Conservation (phyloP, 2,797 vertebrate species). For the Parambassis ranga region DNA sequence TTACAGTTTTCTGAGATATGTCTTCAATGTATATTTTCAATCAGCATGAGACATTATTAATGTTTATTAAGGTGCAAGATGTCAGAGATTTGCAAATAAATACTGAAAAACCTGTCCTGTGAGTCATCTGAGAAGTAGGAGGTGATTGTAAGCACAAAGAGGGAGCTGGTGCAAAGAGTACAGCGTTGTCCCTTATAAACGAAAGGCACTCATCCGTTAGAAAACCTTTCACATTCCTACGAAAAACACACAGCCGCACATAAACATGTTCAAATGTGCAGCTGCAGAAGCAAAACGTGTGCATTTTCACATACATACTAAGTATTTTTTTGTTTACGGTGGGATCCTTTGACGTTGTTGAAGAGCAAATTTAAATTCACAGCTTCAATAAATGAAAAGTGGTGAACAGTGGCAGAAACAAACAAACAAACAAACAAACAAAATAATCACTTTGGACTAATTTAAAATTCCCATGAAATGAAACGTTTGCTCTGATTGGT, state of each 20-base stretch:
- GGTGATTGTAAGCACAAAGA: background rate
- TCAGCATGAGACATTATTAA: conserved; percentile 34
- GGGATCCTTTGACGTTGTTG: conserved; percentile 10
- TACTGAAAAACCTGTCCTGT: conserved; percentile 43
- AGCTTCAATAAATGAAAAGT: conserved; percentile 58
- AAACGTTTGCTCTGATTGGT: no score
- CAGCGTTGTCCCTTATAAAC: conserved; percentile 36
- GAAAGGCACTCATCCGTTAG: conserved; percentile 68
- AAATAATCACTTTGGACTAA: conserved; percentile 38
- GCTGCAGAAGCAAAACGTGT: conserved; percentile 17
- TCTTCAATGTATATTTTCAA: conserved; percentile 38
- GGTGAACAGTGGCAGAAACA: conserved; percentile 29
- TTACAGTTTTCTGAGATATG: conserved; percentile 65
- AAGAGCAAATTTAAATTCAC: conserved; percentile 54
- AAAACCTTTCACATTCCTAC: conserved; percentile 42
- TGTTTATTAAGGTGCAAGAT: conserved; percentile 70
- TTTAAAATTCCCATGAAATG: no score
- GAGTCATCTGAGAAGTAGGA: conserved; percentile 22
- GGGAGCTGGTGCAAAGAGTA: conserved; percentile 23
- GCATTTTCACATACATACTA: background rate
- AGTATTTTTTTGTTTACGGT: conserved; percentile 27
- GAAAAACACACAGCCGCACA: background rate
- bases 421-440: no score
- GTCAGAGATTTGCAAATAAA: conserved; percentile 66
- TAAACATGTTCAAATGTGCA: conserved; percentile 17